Evolutionary conservation across 2,113 vertebrate genomes (phyloP).

Genomic region (Oncorhynchus tshawytscha): DNA sequence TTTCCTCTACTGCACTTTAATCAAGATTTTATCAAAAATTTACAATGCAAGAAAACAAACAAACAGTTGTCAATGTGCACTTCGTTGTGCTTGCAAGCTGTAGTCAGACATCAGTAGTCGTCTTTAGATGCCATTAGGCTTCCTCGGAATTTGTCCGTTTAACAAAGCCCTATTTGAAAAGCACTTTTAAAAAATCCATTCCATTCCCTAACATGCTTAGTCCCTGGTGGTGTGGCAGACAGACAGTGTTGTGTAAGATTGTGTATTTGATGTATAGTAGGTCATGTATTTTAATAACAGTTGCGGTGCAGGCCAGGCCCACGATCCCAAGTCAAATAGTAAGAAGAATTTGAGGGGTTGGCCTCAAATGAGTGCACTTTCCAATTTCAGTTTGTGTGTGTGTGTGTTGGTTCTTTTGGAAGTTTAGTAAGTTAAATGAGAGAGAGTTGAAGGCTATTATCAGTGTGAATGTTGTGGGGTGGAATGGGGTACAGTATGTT

Average conservation of each 20-base stretch:
- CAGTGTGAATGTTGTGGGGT: constrained; percentile 44
- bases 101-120: constrained; percentile 4
- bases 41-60: constrained; percentile 13
- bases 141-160: not conserved
- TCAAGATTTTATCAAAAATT: not conserved
- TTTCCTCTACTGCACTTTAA: constrained; percentile 55
- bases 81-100: not conserved
- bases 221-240: not conserved
- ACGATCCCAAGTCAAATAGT: constrained; percentile 34
- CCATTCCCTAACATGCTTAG: not conserved
- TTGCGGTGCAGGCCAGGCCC: constrained; percentile 67
- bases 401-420: constrained; percentile 25
- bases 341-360: constrained; percentile 28
- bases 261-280: not conserved
- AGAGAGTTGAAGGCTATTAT: constrained; percentile 46
- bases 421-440: constrained; percentile 31
- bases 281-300: constrained; percentile 19
- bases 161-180: constrained; percentile 21
- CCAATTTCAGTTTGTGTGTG: constrained; percentile 38
- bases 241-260: not conserved
- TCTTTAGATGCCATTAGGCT: not conserved
- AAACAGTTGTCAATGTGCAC: constrained; percentile 15
- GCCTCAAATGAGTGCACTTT: constrained; percentile 62
- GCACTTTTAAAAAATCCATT: constrained; percentile 20
- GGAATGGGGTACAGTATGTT: constrained; percentile 31